These are phyloP conservation scores for Pristionchus fissidentatus DNA, from an alignment of 2,888 invertebrate genomes.

Conservation along the genomic window DNA sequence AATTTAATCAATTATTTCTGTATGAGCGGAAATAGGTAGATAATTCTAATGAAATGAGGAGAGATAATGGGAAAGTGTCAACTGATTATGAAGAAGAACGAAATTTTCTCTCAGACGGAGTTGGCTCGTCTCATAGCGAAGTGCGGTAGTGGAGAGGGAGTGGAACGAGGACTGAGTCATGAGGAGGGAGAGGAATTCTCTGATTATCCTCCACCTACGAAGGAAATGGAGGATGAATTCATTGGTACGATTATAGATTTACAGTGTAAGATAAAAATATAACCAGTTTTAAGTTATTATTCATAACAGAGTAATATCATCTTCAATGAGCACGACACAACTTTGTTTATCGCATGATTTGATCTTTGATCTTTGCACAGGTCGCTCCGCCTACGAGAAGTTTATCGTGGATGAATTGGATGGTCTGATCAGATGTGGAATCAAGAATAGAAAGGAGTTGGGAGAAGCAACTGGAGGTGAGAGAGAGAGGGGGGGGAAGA, in stretches of 20 bases:
- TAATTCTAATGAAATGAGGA: no score
- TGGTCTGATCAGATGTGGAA: not conserved
- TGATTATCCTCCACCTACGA: not conserved
- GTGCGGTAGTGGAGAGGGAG: not conserved
- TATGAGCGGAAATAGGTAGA: no score
- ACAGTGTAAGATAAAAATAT: no score
- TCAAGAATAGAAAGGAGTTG: not conserved
- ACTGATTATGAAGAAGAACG: not conserved
- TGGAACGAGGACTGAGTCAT: not conserved
- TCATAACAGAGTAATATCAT: no score
- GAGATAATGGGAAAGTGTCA: not conserved
- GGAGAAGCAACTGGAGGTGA: not conserved
- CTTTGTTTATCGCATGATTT: no score
- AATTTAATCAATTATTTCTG: no score
- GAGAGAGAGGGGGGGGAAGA: not conserved
- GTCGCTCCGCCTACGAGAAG: constrained; percentile 8
- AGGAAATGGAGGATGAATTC: not conserved
- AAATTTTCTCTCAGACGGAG: not conserved
- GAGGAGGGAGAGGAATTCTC: not conserved
- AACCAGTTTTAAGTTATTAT: no score
- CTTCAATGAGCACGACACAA: no score
- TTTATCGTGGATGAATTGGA: not conserved
- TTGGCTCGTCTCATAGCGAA: not conserved
- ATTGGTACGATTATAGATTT: not conserved
- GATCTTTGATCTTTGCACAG: not conserved